Evolutionary conservation across 2,888 invertebrate genomes (phyloP).

Genomic region (Morpho achilles): DNA sequence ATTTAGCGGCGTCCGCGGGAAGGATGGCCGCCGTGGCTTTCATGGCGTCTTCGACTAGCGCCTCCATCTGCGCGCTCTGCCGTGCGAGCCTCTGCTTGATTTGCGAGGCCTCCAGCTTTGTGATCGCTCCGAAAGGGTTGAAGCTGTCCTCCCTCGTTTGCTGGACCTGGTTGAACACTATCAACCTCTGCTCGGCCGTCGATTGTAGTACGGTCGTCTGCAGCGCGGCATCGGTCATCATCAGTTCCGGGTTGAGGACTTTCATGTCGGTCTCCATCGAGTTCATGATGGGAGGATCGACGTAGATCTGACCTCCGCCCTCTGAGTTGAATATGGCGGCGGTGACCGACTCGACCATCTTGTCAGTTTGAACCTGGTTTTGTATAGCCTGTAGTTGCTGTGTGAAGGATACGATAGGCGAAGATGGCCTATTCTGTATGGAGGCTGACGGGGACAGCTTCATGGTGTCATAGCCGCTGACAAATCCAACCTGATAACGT

Average conservation of each 20-base stretch:
- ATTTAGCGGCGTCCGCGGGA: conserved; percentile 65
- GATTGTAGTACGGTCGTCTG: conserved; percentile 37
- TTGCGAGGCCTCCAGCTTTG: conserved; percentile 58
- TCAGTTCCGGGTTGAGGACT: conserved; percentile 49
- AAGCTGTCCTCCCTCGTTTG: conserved; percentile 40
- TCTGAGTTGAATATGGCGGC: conserved; percentile 73
- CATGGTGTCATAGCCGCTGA: conserved; percentile 66
- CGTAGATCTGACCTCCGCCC: conserved; percentile 55
- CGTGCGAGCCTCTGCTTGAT: conserved; percentile 59
- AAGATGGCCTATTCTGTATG: conserved; percentile 55
- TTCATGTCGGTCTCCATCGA: conserved; percentile 53
- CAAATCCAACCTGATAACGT: conserved; percentile 44
- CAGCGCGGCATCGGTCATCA: conserved; percentile 49
- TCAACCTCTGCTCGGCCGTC: conserved; percentile 42
- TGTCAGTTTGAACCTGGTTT: conserved; percentile 73
- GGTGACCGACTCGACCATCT: conserved; percentile 73
- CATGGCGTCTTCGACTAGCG: conserved; percentile 70
- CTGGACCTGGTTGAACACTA: conserved; percentile 46
- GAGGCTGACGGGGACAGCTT: conserved; percentile 76
- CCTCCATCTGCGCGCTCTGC: conserved; percentile 70
- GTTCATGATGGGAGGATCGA: conserved; percentile 42
- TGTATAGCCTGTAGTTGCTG: conserved; percentile 71
- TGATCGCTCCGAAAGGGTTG: conserved; percentile 62
- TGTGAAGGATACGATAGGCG: conserved; percentile 60
- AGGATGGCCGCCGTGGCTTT: conserved; percentile 67